Evolutionary conservation across 2,888 invertebrate species (phyloP).

Genomic region (Archaeoteleia sp.): DNA sequence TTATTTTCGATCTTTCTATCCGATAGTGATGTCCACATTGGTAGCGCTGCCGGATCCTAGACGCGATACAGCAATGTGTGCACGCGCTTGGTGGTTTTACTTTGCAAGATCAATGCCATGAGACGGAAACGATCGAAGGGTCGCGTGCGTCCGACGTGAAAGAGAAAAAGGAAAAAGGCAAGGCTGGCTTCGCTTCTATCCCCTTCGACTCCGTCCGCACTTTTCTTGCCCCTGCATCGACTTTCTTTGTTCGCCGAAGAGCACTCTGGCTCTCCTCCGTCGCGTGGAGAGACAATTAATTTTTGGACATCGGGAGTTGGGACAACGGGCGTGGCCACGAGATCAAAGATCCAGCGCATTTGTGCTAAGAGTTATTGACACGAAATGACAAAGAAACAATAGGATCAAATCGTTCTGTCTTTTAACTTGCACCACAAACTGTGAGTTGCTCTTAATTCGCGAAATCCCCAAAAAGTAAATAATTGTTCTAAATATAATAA

Average conservation of each 20-base stretch:
- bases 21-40: slow-evolving; percentile 29
- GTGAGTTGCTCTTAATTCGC: too few relatives aligned
- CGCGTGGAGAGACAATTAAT: slow-evolving; percentile 57
- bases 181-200: slow-evolving; percentile 16
- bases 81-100: slow-evolving; percentile 33
- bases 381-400: too few relatives aligned
- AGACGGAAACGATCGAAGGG: slow-evolving; percentile 49
- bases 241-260: slow-evolving; percentile 54
- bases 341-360: slow-evolving; percentile 1
- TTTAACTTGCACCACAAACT: too few relatives aligned
- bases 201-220: slow-evolving; percentile 25
- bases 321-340: slow-evolving; percentile 5
- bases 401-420: too few relatives aligned
- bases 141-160: slow-evolving; percentile 41
- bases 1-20: slow-evolving; percentile 36
- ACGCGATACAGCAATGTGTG: slow-evolving; percentile 32
- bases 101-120: slow-evolving; percentile 50
- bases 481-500: too few relatives aligned
- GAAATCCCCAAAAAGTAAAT: too few relatives aligned
- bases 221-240: slow-evolving; percentile 24
- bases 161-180: slow-evolving; percentile 27
- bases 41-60: slow-evolving; percentile 28
- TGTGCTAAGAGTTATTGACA: background rate
- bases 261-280: slow-evolving; percentile 39
- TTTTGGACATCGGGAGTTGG: slow-evolving; percentile 35